phyloP scores from a whole-genome alignment of 2,797 vertebrate genomes.

The Crocodylus rhombifer region DNA sequence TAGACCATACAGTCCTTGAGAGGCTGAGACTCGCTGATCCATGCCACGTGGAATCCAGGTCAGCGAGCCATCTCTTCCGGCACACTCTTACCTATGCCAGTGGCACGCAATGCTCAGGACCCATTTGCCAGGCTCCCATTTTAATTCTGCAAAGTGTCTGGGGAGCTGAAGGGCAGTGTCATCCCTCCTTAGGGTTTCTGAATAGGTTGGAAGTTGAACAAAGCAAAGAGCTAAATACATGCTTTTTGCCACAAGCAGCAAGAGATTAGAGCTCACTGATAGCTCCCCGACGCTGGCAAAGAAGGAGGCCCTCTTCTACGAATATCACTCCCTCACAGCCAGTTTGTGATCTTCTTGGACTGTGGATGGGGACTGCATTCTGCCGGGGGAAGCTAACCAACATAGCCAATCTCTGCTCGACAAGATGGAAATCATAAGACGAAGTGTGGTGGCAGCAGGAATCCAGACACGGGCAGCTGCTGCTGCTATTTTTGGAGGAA shows the following conservation, averaged over 20 bases:
- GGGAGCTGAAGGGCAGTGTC: accelerated
- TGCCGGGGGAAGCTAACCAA: background rate
- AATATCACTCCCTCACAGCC: background rate
- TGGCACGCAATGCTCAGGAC: accelerated
- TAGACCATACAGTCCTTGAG: accelerated
- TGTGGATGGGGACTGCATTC: background rate
- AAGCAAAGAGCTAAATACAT: background rate
- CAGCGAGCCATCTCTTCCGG: background rate
- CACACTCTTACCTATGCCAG: too few relatives aligned
- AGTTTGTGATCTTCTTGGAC: background rate
- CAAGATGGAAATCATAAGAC: background rate
- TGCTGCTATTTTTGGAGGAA: background rate
- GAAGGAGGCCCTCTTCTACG: background rate
- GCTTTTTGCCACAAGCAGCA: background rate
- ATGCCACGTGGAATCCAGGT: background rate
- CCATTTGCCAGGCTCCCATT: background rate
- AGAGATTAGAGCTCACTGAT: background rate
- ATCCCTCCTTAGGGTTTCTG: too few relatives aligned
- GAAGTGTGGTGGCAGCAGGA: background rate
- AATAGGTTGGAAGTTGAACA: background rate
- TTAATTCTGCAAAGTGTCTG: background rate
- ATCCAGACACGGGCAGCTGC: background rate
- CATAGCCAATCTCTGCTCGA: background rate
- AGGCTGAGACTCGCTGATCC: background rate
- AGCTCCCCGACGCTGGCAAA: background rate